Evolutionary conservation across 1,140 invertebrate genomes (phyloP).

Genomic region (Brachionus manjavacas): DNA sequence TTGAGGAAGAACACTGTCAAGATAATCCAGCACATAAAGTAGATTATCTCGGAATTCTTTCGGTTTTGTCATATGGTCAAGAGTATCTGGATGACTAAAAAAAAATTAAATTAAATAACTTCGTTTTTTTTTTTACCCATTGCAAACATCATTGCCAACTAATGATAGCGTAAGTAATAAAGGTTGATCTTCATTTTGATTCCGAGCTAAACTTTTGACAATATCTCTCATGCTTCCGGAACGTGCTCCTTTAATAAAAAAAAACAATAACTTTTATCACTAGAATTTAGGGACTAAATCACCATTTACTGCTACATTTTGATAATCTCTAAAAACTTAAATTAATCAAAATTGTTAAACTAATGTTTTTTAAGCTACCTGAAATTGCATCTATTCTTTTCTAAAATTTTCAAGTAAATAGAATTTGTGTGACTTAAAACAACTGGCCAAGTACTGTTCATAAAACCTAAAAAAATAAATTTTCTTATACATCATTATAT

Average conservation of each 20-base stretch:
- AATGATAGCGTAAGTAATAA: constrained; percentile 57
- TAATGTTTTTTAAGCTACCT: background rate
- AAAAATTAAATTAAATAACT: background rate
- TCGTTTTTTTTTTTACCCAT: constrained; percentile 50
- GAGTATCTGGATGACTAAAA: constrained; percentile 48
- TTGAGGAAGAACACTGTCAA: constrained; percentile 54
- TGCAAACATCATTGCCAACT: constrained; percentile 62
- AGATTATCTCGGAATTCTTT: constrained; percentile 53
- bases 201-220: background rate
- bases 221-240: constrained; percentile 48
- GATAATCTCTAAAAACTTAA: constrained; percentile 55
- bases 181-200: constrained; percentile 53
- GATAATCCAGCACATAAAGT: constrained; percentile 50
- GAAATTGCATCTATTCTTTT: constrained; percentile 60
- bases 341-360: background rate
- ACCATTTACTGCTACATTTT: constrained; percentile 61
- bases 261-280: constrained; percentile 42
- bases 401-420: constrained; percentile 49
- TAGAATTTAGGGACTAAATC: constrained; percentile 33
- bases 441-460: constrained; percentile 49
- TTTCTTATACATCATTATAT: too few species aligned
- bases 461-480: background rate
- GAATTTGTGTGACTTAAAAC: constrained; percentile 52
- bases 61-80: constrained; percentile 58
- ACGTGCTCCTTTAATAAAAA: constrained; percentile 47